These are phyloP conservation scores for Sinosuthora webbiana DNA, from an alignment of 2,113 vertebrate genomes.

Conservation along the genomic window DNA sequence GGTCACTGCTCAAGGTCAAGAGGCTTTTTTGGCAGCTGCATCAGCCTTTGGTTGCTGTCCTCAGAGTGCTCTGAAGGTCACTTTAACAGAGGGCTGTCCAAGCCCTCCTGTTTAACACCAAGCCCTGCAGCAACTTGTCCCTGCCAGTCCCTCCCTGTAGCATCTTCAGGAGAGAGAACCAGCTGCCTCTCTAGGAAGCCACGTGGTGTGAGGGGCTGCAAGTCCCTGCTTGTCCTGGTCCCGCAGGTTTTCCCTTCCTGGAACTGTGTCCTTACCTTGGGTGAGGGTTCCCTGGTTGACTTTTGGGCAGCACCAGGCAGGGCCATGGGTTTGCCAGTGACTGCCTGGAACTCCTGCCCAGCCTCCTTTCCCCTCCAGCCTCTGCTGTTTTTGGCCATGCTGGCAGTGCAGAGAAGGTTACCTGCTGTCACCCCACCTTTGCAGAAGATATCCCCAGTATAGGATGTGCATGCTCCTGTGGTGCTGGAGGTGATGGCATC, in stretches of 20 bases:
- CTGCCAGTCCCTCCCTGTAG: fast-evolving
- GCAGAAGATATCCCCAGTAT: not conserved
- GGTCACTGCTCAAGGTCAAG: not conserved
- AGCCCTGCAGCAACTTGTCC: fast-evolving
- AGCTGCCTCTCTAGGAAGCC: not conserved
- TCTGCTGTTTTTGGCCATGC: not conserved
- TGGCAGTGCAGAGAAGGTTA: not conserved
- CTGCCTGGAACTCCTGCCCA: not conserved
- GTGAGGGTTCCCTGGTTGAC: not conserved
- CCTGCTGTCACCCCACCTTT: not conserved
- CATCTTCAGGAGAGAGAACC: not conserved
- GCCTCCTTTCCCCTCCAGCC: not conserved
- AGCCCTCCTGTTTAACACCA: fast-evolving
- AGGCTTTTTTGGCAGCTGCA: not conserved
- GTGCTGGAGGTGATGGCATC: not conserved
- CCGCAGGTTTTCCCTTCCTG: fast-evolving
- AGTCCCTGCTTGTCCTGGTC: not conserved
- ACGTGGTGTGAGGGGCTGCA: not conserved
- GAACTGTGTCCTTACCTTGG: not conserved
- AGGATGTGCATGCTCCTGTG: not conserved
- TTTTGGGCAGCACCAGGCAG: not conserved
- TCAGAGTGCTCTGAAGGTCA: not conserved
- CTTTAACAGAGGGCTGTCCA: not conserved
- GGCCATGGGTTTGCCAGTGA: fast-evolving
- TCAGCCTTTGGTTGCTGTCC: not conserved